Evolutionary conservation across 2,888 invertebrate species (phyloP).

Genomic region (Drepana falcataria): DNA sequence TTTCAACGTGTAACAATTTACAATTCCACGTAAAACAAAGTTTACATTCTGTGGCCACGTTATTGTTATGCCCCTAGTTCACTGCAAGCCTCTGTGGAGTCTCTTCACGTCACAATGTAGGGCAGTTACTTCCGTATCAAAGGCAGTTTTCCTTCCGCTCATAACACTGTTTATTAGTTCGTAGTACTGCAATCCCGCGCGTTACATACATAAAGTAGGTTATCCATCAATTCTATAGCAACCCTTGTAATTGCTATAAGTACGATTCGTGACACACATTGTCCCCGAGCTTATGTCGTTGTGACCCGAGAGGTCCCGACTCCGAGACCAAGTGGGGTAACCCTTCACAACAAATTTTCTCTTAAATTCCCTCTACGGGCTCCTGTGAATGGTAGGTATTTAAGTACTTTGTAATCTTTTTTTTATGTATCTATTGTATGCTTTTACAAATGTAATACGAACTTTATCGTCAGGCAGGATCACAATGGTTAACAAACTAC

Average conservation of each 20-base stretch:
- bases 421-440: too few relatives aligned
- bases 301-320: not conserved
- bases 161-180: not conserved
- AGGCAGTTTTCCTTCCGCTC: not conserved
- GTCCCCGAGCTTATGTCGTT: not conserved
- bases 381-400: not conserved
- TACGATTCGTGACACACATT: not conserved
- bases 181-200: not conserved
- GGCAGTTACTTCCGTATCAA: not conserved
- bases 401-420: not conserved
- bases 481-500: too few relatives aligned
- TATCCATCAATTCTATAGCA: too few relatives aligned
- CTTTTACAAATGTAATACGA: too few relatives aligned
- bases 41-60: too few relatives aligned
- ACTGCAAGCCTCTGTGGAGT: too few relatives aligned
- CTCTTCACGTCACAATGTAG: too few relatives aligned
- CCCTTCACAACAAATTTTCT: constrained; percentile 1
- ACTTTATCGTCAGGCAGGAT: too few relatives aligned
- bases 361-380: not conserved
- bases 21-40: too few relatives aligned
- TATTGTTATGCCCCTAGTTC: too few relatives aligned
- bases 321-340: not conserved
- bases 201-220: too few relatives aligned
- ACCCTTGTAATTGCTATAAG: not conserved
- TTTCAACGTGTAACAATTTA: too few relatives aligned